Evolutionary conservation across 2,113 vertebrate genomes (phyloP).

Genomic region (Embiotoca jacksoni): DNA sequence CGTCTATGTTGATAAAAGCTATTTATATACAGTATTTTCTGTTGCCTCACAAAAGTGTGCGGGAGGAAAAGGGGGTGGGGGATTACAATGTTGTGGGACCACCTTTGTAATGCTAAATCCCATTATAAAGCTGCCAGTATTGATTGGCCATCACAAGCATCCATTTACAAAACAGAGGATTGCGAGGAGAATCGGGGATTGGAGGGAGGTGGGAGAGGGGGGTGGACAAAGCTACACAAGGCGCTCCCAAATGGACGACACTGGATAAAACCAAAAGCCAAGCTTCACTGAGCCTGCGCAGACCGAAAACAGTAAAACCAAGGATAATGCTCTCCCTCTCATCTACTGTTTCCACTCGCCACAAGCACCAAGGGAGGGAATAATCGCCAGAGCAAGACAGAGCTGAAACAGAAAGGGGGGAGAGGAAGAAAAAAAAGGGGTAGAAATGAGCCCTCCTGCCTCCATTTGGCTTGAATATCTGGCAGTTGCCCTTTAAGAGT

Average conservation of each 20-base stretch:
- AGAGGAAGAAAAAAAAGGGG: constrained; percentile 27
- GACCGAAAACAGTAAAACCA: constrained; percentile 38
- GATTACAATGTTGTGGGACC: constrained; percentile 78
- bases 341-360: constrained; percentile 50
- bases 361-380: constrained; percentile 43
- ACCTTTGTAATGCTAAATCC: constrained; percentile 83
- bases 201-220: constrained; percentile 1
- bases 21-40: constrained; percentile 70
- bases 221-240: constrained; percentile 53
- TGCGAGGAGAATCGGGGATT: constrained; percentile 48
- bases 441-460: constrained; percentile 67
- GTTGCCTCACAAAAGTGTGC: constrained; percentile 53
- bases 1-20: constrained; percentile 57
- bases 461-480: constrained; percentile 73
- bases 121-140: constrained; percentile 80
- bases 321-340: constrained; percentile 56
- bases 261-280: constrained; percentile 68
- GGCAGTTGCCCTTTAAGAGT: constrained; percentile 81
- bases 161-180: constrained; percentile 69
- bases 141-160: constrained; percentile 80
- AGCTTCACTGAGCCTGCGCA: constrained; percentile 44
- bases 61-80: constrained; percentile 46
- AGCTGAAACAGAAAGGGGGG: constrained; percentile 30
- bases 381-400: constrained; percentile 54
- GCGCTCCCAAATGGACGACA: constrained; percentile 66